A percentile compares a stretch with the other conserved stretches of the same genome.
phyloP scores from a whole-genome alignment of 1,140 invertebrate species.

The Drosophila lacteicornis region DNA sequence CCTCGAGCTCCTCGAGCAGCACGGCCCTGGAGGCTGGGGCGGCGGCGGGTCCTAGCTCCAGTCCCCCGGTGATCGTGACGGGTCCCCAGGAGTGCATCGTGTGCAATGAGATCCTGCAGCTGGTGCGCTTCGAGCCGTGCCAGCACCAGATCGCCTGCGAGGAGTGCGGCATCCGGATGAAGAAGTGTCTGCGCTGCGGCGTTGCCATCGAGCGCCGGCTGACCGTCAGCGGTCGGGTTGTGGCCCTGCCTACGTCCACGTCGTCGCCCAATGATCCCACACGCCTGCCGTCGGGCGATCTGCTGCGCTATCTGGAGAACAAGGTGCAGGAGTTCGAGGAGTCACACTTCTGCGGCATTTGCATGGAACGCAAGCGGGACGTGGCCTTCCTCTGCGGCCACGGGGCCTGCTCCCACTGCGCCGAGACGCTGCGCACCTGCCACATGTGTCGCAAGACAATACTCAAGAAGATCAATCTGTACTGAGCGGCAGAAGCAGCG shows the following conservation, averaged over 20 bases:
- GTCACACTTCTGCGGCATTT: constrained; percentile 91
- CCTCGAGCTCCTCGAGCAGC: constrained; percentile 25
- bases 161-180: constrained; percentile 92
- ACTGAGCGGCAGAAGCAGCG: constrained; percentile 84
- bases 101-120: constrained; percentile 89
- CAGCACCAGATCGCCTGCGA: constrained; percentile 90
- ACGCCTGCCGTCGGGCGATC: constrained; percentile 87
- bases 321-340: constrained; percentile 96
- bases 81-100: constrained; percentile 89
- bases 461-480: constrained; percentile 94
- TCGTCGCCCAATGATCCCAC: constrained; percentile 75
- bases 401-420: constrained; percentile 93
- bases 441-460: constrained; percentile 97
- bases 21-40: constrained; percentile 47
- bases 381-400: constrained; percentile 96
- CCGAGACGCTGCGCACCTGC: constrained; percentile 92
- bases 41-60: constrained; percentile 19
- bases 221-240: constrained; percentile 58
- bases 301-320: constrained; percentile 91
- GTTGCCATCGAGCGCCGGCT: constrained; percentile 87
- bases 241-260: constrained; percentile 55
- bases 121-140: constrained; percentile 89
- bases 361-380: constrained; percentile 91
- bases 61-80: constrained; percentile 32
- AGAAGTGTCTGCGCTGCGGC: constrained; percentile 91